phyloP scores from a whole-genome alignment of 2,797 vertebrate species.

The Cichlasoma orientale region DNA sequence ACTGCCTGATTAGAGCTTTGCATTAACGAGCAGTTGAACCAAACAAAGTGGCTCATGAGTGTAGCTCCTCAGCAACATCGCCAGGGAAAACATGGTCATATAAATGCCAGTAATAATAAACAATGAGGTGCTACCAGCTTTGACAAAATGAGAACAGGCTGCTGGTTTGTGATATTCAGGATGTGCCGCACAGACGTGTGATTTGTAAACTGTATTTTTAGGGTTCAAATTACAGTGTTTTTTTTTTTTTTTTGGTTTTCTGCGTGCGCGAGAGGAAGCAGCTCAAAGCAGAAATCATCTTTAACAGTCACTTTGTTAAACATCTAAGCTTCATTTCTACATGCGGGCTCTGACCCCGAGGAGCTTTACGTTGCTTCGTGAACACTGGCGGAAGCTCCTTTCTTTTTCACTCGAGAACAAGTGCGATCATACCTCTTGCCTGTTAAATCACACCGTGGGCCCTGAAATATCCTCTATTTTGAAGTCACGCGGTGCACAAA shows the following conservation, averaged over 20 bases:
- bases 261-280: not conserved
- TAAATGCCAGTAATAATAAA: too few species aligned
- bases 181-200: not conserved
- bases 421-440: not conserved
- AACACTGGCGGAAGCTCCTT: not conserved
- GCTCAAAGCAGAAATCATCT: not conserved
- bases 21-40: not conserved
- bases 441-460: constrained; percentile 26
- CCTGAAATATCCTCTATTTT: constrained; percentile 48
- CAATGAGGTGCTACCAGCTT: too few species aligned
- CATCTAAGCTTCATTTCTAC: not conserved
- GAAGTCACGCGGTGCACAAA: constrained; percentile 45
- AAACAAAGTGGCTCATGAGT: not conserved
- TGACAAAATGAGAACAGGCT: not conserved
- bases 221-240: not conserved
- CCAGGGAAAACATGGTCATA: not conserved
- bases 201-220: not conserved
- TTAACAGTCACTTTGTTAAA: constrained; percentile 14
- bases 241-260: not conserved
- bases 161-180: not conserved
- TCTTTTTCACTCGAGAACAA: constrained; percentile 1
- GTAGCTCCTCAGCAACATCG: not conserved
- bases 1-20: not conserved
- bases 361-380: not conserved
- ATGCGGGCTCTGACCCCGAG: not conserved